phyloP scores from a whole-genome alignment of 2,113 vertebrate genomes.

The Neofelis nebulosa region DNA sequence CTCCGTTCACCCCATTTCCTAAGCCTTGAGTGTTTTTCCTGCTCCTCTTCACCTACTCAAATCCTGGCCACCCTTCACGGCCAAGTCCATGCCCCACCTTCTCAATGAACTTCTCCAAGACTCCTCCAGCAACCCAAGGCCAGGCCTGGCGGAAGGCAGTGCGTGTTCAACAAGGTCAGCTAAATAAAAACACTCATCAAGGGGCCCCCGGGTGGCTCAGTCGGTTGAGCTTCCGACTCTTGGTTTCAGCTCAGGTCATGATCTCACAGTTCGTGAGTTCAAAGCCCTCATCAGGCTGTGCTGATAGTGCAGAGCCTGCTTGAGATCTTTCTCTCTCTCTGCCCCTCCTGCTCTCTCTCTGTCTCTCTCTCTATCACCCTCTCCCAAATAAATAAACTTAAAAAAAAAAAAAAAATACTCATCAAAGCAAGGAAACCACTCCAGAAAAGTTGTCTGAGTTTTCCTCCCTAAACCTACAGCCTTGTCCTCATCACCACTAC shows the following conservation, averaged over 20 bases:
- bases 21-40: neutral
- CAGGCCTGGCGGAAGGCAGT: neutral
- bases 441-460: neutral
- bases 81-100: neutral
- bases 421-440: rapidly evolving
- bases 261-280: too few relatives aligned
- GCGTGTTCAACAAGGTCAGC: neutral
- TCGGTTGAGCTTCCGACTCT: too few relatives aligned
- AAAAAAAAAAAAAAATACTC: neutral
- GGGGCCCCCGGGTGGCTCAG: too few relatives aligned
- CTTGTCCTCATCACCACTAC: too few relatives aligned
- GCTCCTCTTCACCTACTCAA: neutral
- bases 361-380: too few relatives aligned
- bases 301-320: too few relatives aligned
- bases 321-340: too few relatives aligned
- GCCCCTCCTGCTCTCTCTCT: too few relatives aligned
- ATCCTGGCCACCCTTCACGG: neutral
- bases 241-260: too few relatives aligned
- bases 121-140: neutral
- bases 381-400: too few relatives aligned
- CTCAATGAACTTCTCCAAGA: neutral
- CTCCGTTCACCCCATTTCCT: neutral
- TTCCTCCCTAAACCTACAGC: neutral
- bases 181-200: neutral
- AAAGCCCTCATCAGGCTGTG: too few relatives aligned